Conservation (phyloP, 1,140 invertebrate species). For the Bombus fervidus region DNA sequence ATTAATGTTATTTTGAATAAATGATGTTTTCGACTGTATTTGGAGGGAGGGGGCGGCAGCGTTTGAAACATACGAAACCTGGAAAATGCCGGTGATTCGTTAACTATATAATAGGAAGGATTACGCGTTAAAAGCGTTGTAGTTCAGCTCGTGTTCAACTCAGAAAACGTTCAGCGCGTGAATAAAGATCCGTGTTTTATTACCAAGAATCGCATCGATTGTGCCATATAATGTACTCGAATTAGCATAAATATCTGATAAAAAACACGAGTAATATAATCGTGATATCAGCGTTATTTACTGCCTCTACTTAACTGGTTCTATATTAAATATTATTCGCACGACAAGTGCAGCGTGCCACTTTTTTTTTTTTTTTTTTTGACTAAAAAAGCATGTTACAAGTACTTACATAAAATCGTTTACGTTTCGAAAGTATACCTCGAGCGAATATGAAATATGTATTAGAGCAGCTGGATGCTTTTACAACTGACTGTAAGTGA, state of each 20-base stretch:
- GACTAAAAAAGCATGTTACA: not conserved
- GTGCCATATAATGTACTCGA: not conserved
- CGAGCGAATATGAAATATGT: not conserved
- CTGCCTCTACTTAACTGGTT: not conserved
- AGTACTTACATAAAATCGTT: too few relatives aligned
- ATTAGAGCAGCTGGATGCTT: not conserved
- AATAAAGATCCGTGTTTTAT: not conserved
- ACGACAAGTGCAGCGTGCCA: not conserved
- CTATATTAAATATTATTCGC: not conserved
- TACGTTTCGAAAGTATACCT: too few relatives aligned
- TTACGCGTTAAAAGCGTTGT: not conserved
- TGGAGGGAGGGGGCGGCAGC: rapidly evolving
- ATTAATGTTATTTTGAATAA: not conserved
- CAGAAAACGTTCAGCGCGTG: not conserved
- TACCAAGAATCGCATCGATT: not conserved
- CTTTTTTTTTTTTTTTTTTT: not conserved
- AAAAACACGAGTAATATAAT: not conserved
- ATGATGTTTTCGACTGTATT: not conserved
- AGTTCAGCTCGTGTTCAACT: too few relatives aligned
- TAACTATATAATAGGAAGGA: not conserved
- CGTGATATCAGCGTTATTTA: not conserved
- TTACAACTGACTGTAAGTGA: not conserved
- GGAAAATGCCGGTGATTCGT: not conserved
- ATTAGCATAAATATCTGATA: not conserved
- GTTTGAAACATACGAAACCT: not conserved